A percentile compares a stretch with the other conserved stretches of the same genome.
phyloP scores from a whole-genome alignment of 2,888 invertebrate species.

The Flexamia atlantica region DNA sequence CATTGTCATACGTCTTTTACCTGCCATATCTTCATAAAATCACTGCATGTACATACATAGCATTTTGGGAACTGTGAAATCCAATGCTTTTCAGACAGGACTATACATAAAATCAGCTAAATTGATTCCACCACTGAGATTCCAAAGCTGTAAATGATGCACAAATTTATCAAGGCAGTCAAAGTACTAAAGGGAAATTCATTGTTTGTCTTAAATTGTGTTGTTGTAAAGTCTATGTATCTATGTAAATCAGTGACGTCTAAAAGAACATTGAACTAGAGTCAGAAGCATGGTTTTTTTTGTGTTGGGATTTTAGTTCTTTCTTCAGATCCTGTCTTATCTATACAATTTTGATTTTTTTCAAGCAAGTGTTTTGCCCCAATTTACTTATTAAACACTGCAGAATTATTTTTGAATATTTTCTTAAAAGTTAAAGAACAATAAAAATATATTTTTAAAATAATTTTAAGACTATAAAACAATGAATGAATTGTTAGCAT shows the following conservation, averaged over 20 bases:
- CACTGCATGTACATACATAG: constrained; percentile 12
- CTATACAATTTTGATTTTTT: not conserved
- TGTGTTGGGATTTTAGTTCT: constrained; percentile 9
- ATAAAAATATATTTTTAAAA: too few species aligned
- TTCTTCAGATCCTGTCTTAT: constrained; percentile 24
- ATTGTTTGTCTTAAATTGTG: not conserved
- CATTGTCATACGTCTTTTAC: not conserved
- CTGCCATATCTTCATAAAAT: not conserved
- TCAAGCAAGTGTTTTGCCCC: too few species aligned
- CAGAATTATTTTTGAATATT: too few species aligned
- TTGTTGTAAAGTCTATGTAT: constrained; percentile 19
- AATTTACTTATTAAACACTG: too few species aligned
- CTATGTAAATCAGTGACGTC: constrained; percentile 31
- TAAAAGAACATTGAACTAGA: not conserved
- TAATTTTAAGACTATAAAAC: too few species aligned
- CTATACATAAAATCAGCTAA: not conserved
- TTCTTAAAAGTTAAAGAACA: too few species aligned
- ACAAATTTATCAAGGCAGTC: not conserved
- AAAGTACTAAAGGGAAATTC: not conserved
- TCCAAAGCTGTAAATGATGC: not conserved
- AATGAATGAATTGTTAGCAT: too few species aligned
- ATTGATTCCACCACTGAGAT: not conserved
- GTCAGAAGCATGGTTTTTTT: constrained; percentile 36
- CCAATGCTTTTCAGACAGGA: not conserved
- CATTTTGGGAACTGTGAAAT: not conserved